Conservation (phyloP, 1,140 invertebrate genomes). For the Akabosia matsudoensis region DNA sequence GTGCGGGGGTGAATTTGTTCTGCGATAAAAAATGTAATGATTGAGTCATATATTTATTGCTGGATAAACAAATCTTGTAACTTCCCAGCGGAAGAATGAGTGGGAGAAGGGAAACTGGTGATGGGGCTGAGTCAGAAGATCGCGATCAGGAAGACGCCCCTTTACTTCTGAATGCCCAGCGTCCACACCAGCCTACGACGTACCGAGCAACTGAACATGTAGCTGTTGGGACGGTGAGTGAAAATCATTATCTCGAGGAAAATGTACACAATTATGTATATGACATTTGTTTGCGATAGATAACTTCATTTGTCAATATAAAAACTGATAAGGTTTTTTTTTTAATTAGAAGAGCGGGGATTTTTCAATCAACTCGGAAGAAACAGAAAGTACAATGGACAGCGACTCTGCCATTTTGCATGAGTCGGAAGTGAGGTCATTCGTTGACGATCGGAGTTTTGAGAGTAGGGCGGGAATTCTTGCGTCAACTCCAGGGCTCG, state of each 20-base stretch:
- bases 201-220: not conserved
- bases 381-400: not conserved
- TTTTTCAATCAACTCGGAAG: constrained; percentile 1
- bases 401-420: not conserved
- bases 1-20: no score
- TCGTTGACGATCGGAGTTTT: not conserved
- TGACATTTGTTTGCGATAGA: not conserved
- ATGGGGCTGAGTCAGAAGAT: not conserved
- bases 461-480: constrained; percentile 10
- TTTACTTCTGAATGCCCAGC: not conserved
- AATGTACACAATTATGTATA: not conserved
- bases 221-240: not conserved
- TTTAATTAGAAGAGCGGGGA: not conserved
- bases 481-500: not conserved
- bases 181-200: not conserved
- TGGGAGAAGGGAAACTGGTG: not conserved
- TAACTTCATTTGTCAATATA: not conserved
- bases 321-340: not conserved
- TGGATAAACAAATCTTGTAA: no score
- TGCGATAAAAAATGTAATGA: no score
- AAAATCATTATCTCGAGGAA: not conserved
- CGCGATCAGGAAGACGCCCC: not conserved
- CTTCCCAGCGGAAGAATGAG: not conserved
- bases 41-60: no score
- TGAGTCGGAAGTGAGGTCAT: not conserved